Evolutionary conservation across 2,113 vertebrate species (phyloP).

Genomic region (Orthonyx spaldingii): DNA sequence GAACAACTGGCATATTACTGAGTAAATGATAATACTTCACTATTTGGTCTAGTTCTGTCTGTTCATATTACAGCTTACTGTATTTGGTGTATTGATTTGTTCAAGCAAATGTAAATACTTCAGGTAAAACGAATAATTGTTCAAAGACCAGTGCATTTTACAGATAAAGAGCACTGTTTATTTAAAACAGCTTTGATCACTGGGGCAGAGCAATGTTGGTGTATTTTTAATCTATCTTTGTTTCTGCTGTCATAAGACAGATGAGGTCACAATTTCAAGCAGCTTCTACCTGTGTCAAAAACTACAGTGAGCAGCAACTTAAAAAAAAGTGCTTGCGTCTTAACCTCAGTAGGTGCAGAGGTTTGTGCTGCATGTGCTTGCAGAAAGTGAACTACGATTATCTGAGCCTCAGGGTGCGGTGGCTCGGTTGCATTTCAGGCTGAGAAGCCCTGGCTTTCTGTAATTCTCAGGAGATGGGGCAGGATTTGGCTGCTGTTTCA

Average conservation of each 20-base stretch:
- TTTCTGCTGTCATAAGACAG: conserved; percentile 59
- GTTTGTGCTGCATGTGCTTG: neutral
- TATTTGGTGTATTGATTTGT: conserved; percentile 45
- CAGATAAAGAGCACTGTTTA: conserved; percentile 68
- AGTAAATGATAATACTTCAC: conserved; percentile 11
- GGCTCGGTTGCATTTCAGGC: neutral
- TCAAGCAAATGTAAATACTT: conserved; percentile 67
- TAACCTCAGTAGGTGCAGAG: neutral
- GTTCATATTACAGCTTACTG: conserved; percentile 10
- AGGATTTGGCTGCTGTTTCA: conserved; percentile 69
- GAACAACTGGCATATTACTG: conserved; percentile 15
- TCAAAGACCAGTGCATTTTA: conserved; percentile 65
- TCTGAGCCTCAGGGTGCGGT: conserved; percentile 12
- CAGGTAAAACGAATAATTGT: conserved; percentile 55
- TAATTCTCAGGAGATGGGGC: conserved; percentile 51
- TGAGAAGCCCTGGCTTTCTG: conserved; percentile 20
- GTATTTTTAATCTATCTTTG: conserved; percentile 52
- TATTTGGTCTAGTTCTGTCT: conserved; percentile 13
- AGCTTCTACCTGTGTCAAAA: conserved; percentile 32
- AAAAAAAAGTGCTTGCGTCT: neutral
- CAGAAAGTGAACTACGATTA: neutral
- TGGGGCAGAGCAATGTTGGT: conserved; percentile 42
- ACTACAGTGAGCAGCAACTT: neutral
- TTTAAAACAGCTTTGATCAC: conserved; percentile 72
- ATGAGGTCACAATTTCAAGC: conserved; percentile 54